A percentile compares a stretch with the other conserved stretches of the same genome.
Evolutionary conservation across 2,113 vertebrate genomes (phyloP).

Genomic region (Mus spicilegus): DNA sequence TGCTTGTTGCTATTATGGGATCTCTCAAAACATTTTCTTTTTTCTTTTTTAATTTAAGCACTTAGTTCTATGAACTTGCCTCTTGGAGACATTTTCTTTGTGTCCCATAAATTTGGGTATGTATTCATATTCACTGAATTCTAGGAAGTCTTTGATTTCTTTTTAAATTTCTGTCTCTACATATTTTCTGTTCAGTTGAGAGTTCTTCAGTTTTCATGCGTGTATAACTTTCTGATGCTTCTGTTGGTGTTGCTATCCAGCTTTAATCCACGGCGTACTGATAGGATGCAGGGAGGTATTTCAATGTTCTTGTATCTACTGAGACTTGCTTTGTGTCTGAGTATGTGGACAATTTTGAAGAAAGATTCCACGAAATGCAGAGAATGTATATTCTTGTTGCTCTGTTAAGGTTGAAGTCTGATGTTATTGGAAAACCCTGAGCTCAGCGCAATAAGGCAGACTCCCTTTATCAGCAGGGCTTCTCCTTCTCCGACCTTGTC

Average conservation of each 20-base stretch:
- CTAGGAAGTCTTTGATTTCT: neutral
- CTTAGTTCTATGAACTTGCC: neutral
- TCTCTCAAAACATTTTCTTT: neutral
- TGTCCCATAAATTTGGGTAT: neutral
- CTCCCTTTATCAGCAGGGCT: too few relatives aligned
- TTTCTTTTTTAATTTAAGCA: neutral
- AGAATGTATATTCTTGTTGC: neutral
- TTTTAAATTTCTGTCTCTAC: neutral
- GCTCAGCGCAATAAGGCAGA: too few relatives aligned
- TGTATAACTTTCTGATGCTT: neutral
- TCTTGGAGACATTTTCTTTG: neutral
- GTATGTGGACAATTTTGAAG: neutral
- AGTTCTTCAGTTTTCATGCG: neutral
- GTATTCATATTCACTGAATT: neutral
- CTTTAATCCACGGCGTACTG: neutral
- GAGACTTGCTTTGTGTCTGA: neutral
- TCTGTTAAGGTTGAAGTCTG: too few relatives aligned
- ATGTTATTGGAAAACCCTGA: too few relatives aligned
- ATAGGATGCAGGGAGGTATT: neutral
- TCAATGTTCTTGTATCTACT: neutral
- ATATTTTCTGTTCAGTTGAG: neutral
- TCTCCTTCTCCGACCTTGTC: too few relatives aligned
- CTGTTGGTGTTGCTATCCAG: neutral
- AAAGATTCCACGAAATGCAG: neutral
- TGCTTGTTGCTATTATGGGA: neutral